Evolutionary conservation across 2,888 invertebrate genomes (phyloP).

Genomic region (Pinctada fucata): DNA sequence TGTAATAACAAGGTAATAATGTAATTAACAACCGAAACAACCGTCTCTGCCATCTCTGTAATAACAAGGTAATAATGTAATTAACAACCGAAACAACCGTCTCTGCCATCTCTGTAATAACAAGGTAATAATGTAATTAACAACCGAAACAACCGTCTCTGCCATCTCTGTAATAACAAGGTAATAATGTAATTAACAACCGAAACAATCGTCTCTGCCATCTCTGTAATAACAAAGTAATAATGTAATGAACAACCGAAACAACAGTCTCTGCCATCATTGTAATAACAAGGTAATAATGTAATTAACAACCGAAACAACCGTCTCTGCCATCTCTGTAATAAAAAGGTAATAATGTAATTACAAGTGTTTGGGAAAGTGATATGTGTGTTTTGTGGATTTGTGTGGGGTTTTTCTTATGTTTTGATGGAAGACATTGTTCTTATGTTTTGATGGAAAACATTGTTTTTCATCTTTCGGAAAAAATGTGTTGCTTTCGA

Average conservation of each 20-base stretch:
- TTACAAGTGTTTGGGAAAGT: no score
- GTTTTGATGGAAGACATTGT: no score
- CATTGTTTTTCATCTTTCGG: no score
- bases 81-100: slow-evolving; percentile 97
- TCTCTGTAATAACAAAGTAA: slow-evolving; percentile 84
- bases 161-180: slow-evolving; percentile 92
- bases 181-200: slow-evolving; percentile 79
- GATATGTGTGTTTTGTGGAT: no score
- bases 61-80: slow-evolving; percentile 21
- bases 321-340: slow-evolving; percentile 98
- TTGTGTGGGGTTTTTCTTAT: no score
- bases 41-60: slow-evolving; percentile 98
- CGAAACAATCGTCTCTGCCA: slow-evolving; percentile 99
- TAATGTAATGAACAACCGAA: slow-evolving; percentile 84
- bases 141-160: slow-evolving; percentile 97
- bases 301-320: slow-evolving; percentile 91
- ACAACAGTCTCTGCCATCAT: slow-evolving; percentile 99
- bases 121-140: slow-evolving; percentile 72
- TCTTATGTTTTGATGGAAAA: no score
- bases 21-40: slow-evolving; percentile 98
- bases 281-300: slow-evolving; percentile 79
- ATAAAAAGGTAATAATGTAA: slow-evolving; percentile 15
- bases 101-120: slow-evolving; percentile 96
- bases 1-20: slow-evolving; percentile 79
- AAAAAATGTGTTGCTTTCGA: no score